Base-by-base conservation (phyloP, 1,140 invertebrate species). In the Zaprionus vittiger region DNA sequence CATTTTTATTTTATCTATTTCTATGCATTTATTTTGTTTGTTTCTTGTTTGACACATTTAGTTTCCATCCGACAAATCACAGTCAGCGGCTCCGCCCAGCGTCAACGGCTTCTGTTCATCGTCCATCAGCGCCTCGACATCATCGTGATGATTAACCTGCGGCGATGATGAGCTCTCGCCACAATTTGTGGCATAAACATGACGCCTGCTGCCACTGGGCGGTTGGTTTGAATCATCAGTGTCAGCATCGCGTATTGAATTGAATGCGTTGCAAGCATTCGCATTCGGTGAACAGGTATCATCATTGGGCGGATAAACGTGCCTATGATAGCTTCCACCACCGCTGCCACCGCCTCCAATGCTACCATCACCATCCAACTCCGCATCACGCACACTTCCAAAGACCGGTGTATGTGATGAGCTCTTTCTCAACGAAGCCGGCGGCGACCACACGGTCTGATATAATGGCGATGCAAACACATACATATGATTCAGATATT, bases 361-460 rank as follows among this genome's bases (percentile, higher is more conserved):
- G 55, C 81, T 87, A 20, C 89, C 91, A 56, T 91, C 89, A 5
- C 90, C 87, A 49, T 92, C 91, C 55, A 90, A 65, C 44, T 93
- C 92, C 6, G 87, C 90, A 22, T 93, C 92, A 1, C 92, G 86
- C 9, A 93, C 91, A 57, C 92, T 93, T 0, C 92, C 92, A 62
- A 93, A 93, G 6, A 92, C 80, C 0, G 92, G 92, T 24, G 92
- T 93, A 15, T 93, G 92, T 15, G 92, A 92, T 9, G 91, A 92
- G 57, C 92, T 92, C 68, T 91, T 92, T 2, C 92, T 72, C 56
- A 91, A 68, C 55, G 92, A 92, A 1, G 92, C 87, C 11, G 92
- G 92, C 31, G 92, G 92, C 24, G 92, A 93, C 92, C 92, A 93
- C 2, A 93, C 91, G 2, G 92, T 93, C 61, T 93, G 92, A 63